Conservation (phyloP, 1,140 invertebrate species). For the Oncopodura yosiiana region DNA sequence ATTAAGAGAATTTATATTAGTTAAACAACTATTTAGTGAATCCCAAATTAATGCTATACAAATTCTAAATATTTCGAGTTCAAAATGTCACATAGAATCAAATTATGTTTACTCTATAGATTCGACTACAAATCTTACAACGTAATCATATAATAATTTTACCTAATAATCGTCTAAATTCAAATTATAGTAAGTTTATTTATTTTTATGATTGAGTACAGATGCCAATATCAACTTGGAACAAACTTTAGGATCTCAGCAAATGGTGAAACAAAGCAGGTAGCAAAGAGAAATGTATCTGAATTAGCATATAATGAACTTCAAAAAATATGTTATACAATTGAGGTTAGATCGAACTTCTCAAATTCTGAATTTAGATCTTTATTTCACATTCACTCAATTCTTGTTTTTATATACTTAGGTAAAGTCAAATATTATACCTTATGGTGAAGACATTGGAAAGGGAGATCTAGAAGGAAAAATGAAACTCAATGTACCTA, state of each 20-base stretch:
- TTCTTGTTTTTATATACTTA: not conserved
- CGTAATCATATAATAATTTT: not conserved
- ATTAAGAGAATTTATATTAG: no score
- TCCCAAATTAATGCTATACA: no score
- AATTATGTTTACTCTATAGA: no score
- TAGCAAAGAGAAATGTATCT: slow-evolving; percentile 43
- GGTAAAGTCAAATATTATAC: not conserved
- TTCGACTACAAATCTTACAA: not conserved
- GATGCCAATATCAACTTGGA: slow-evolving; percentile 39
- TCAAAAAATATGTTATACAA: slow-evolving; percentile 45
- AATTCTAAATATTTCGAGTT: no score
- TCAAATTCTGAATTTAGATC: not conserved
- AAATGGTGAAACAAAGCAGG: slow-evolving; percentile 38
- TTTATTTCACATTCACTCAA: not conserved
- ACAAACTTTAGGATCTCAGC: slow-evolving; percentile 38
- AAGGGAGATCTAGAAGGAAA: slow-evolving; percentile 14
- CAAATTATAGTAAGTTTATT: not conserved
- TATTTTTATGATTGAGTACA: slow-evolving; percentile 5
- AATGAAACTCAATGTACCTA: slow-evolving; percentile 22
- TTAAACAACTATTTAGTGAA: no score
- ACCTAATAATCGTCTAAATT: not conserved
- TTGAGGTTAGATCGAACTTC: slow-evolving; percentile 41
- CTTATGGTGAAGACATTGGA: not conserved
- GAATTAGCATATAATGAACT: slow-evolving; percentile 40
- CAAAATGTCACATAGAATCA: no score